Evolutionary conservation across 2,888 invertebrate species (phyloP).

Genomic region (Habroteleia sp.): DNA sequence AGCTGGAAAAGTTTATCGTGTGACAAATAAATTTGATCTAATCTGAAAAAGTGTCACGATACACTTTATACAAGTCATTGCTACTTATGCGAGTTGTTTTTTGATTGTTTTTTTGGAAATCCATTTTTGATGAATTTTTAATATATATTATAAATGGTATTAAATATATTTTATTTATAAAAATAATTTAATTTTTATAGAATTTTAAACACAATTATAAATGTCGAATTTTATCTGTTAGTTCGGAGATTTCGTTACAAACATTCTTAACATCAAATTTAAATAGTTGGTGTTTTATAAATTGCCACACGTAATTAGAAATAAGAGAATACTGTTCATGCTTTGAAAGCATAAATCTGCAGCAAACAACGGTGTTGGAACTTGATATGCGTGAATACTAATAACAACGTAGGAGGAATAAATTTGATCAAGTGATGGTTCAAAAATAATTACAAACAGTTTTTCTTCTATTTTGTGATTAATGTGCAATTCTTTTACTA

Average conservation of each 20-base stretch:
- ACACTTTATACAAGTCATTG: neutral
- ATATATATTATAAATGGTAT: too few species aligned
- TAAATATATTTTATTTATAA: too few species aligned
- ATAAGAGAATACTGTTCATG: constrained; percentile 5
- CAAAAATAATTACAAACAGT: constrained; percentile 44
- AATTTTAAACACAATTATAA: too few species aligned
- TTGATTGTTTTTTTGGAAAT: too few species aligned
- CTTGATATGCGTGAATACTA: constrained; percentile 26
- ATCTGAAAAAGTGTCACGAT: too few species aligned
- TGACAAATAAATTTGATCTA: too few species aligned
- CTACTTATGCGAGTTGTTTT: too few species aligned
- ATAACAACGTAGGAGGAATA: constrained; percentile 27
- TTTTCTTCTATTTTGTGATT: constrained; percentile 28
- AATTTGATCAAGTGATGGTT: constrained; percentile 37
- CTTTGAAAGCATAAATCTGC: constrained; percentile 50
- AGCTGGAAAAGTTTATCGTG: too few species aligned
- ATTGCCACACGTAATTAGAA: constrained; percentile 50
- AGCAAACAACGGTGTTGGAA: constrained; percentile 10
- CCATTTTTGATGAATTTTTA: too few species aligned
- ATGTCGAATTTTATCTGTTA: neutral
- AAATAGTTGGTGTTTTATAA: constrained; percentile 41
- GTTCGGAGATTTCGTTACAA: too few species aligned
- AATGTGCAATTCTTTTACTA: constrained; percentile 7
- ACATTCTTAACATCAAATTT: too few species aligned
- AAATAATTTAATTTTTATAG: too few species aligned